Percentiles rank a stretch among this genome's conserved stretches.
Conservation (phyloP, 2,888 invertebrate genomes). For the Mechanitis mazaeus region DNA sequence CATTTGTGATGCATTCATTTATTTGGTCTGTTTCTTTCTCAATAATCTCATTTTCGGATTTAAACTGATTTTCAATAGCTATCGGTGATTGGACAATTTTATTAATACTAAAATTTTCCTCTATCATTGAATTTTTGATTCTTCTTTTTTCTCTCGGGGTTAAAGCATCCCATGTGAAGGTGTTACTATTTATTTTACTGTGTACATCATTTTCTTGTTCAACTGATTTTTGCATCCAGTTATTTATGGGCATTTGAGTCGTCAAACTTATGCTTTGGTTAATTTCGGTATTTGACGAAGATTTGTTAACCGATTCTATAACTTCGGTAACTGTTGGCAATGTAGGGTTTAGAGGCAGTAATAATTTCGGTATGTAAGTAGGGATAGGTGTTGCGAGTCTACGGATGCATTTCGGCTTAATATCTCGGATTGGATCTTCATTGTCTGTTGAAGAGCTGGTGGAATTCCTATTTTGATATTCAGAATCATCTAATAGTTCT, state of each 20-base stretch:
- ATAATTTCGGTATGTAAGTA: constrained; percentile 48
- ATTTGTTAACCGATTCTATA: constrained; percentile 44
- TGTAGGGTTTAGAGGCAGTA: constrained; percentile 46
- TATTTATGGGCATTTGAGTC: constrained; percentile 37
- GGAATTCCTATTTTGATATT: constrained; percentile 41
- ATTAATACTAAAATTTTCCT: constrained; percentile 9
- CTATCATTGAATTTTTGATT: constrained; percentile 16
- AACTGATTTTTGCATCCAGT: constrained; percentile 38
- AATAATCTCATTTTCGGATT: not conserved
- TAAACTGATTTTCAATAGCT: not conserved
- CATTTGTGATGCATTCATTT: constrained; percentile 1
- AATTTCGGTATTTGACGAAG: constrained; percentile 27
- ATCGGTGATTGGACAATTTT: constrained; percentile 12
- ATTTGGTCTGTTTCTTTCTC: not conserved
- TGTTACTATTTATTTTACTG: constrained; percentile 36
- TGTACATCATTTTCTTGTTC: constrained; percentile 11
- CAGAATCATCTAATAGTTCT: constrained; percentile 40
- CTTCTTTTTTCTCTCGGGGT: constrained; percentile 52
- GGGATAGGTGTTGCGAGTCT: constrained; percentile 53
- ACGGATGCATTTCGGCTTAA: constrained; percentile 5
- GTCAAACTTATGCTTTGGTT: not conserved
- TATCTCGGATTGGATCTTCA: constrained; percentile 28
- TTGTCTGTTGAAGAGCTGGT: constrained; percentile 36
- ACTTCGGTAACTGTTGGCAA: constrained; percentile 62
- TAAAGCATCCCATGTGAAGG: constrained; percentile 41